Conservation (phyloP, 1,140 invertebrate species). For the Calycopis cecrops region DNA sequence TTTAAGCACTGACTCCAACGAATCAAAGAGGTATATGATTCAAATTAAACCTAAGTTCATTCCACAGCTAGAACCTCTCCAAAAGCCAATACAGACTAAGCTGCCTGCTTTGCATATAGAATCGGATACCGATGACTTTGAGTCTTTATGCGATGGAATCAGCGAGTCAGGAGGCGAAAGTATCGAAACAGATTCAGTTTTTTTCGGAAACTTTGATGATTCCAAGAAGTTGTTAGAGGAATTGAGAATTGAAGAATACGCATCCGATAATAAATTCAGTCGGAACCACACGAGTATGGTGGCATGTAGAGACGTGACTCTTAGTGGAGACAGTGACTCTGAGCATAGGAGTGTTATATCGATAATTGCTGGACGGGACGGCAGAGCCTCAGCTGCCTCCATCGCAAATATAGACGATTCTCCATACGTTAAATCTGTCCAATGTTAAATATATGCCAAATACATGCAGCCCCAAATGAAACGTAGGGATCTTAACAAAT, state of each 20-base stretch:
- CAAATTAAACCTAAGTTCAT: conserved; percentile 56
- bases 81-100: conserved; percentile 32
- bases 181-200: conserved; percentile 89
- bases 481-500: no score
- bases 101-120: conserved; percentile 45
- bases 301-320: conserved; percentile 55
- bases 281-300: conserved; percentile 54
- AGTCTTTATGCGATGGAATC: conserved; percentile 78
- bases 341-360: conserved; percentile 69
- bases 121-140: conserved; percentile 67
- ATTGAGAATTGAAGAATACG: conserved; percentile 41
- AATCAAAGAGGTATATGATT: conserved; percentile 70
- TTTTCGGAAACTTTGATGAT: conserved; percentile 81
- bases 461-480: background rate
- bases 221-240: conserved; percentile 56
- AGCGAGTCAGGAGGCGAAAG: conserved; percentile 90
- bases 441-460: conserved; percentile 40
- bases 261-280: conserved; percentile 27
- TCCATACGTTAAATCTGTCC: conserved; percentile 55
- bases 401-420: conserved; percentile 51
- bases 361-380: conserved; percentile 54
- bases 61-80: conserved; percentile 31
- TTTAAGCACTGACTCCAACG: conserved; percentile 81
- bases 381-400: conserved; percentile 48
- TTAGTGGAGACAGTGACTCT: conserved; percentile 67